Percentiles rank a stretch among this genome's conserved stretches.
Evolutionary conservation across 2,113 vertebrate species (phyloP).

Genomic region (Colaptes auratus): DNA sequence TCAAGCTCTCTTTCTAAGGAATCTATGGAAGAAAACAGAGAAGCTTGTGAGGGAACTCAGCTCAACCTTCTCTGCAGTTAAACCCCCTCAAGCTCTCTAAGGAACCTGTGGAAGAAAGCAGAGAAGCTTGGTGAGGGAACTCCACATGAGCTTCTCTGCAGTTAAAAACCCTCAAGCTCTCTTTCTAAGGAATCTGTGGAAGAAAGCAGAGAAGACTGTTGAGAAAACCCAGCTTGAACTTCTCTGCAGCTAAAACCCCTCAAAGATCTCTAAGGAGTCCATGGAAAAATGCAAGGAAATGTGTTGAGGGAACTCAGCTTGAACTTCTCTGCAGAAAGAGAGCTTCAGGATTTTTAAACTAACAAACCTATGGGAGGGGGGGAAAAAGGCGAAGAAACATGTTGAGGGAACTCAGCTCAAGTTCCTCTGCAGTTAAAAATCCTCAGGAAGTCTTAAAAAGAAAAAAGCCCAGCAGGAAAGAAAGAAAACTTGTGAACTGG

Average conservation of each 20-base stretch:
- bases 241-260: too few species aligned
- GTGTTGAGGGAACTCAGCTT: neutral
- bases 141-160: neutral
- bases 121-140: neutral
- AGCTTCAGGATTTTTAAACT: too few species aligned
- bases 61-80: too few species aligned
- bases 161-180: too few species aligned
- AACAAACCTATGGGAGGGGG: too few species aligned
- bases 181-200: too few species aligned
- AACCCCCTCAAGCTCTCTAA: neutral
- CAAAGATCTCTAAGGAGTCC: too few species aligned
- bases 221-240: too few species aligned
- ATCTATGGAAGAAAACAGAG: too few species aligned
- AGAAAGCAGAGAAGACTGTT: too few species aligned
- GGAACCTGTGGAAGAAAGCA: conserved; percentile 44
- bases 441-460: neutral
- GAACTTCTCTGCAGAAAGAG: neutral
- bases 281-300: neutral
- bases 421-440: neutral
- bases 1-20: conserved; percentile 87
- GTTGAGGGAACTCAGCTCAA: neutral
- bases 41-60: too few species aligned
- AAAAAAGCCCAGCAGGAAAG: neutral
- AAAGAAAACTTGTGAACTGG: neutral
- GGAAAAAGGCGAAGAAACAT: neutral